A percentile compares a stretch with the other conserved stretches of the same genome.
phyloP scores from a whole-genome alignment of 2,113 vertebrate species.

The Phalacrocorax pelagicus region DNA sequence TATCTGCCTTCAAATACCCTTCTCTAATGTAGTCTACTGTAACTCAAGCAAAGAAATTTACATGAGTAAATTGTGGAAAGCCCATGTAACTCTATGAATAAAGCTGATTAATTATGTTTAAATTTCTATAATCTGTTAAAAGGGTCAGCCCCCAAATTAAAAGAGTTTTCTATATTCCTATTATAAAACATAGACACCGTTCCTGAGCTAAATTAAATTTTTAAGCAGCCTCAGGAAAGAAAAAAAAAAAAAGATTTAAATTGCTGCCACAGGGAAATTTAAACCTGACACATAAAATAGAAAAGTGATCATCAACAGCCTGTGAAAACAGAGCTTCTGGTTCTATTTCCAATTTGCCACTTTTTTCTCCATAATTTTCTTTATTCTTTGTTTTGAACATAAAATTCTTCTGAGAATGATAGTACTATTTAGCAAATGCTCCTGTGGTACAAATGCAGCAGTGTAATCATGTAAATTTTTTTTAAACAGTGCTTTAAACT shows the following conservation, averaged over 20 bases:
- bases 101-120: conserved; percentile 79
- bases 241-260: conserved; percentile 79
- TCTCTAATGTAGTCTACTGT: conserved; percentile 44
- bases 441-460: not conserved
- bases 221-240: conserved; percentile 73
- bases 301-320: conserved; percentile 58
- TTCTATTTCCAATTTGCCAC: conserved; percentile 39
- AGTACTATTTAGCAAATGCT: not conserved
- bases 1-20: conserved; percentile 63
- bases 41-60: conserved; percentile 69
- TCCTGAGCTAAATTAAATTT: conserved; percentile 73
- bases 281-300: conserved; percentile 66
- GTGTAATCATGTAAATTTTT: not conserved
- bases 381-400: conserved; percentile 44
- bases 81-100: conserved; percentile 71
- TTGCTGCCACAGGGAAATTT: conserved; percentile 68
- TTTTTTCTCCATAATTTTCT: not conserved
- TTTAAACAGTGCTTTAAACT: not conserved
- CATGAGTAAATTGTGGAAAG: conserved; percentile 72
- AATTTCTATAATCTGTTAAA: conserved; percentile 79
- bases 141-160: conserved; percentile 78
- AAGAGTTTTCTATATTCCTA: conserved; percentile 70
- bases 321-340: conserved; percentile 20
- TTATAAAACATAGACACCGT: conserved; percentile 68
- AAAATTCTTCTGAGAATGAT: conserved; percentile 1